Evolutionary conservation across 2,888 invertebrate species (phyloP), one percentile per base, ranked within the genome.

Genomic region (Fragum whitleyi): DNA sequence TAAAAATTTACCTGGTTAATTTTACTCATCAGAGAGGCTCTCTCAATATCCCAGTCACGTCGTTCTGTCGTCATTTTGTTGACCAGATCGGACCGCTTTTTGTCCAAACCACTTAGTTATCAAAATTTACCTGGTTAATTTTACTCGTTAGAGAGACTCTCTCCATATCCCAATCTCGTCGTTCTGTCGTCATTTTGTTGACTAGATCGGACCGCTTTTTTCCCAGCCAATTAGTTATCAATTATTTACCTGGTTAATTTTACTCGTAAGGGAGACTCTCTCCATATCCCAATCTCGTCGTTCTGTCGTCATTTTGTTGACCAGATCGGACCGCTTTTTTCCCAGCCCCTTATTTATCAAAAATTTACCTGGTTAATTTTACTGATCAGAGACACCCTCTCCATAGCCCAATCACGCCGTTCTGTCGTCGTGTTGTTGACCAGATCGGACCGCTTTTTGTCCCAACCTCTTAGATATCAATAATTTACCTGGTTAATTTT

Each of bases 241-340:
- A n/a, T n/a, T n/a, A n/a, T n/a, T n/a, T n/a, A 91, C 92, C 91
- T 91, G 89, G 61, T 91, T 92, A 14, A 90, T 87, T 69, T 81
- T 85, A 73, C 90, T 90, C 21, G 85, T 88, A 9, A 89, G 83
- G 21, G 89, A 86, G 0, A 90, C 85, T 29, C 80, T 84, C 67
- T 92, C 92, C 1, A 91, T 81, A 32, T 91, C 90, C 91, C 91
- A 92, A n/a, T 79, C 83, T 2, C 89, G 79, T 61, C 91, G 84
- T 57, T 91, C 90, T 1, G 87, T 81, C 7, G 90, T 89, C 73
- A 90, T 88, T 59, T 83, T 89, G 82, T 90, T 91, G 29, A 91
- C 87, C 11, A 90, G 80, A 59, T 93, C 93, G 19, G 87, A 75
- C 5, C 90, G 78, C 57, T 87, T 79, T 19, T 88, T 83, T 16